Evolutionary conservation across 2,797 vertebrate genomes (phyloP).

Genomic region (Coilia nasus): DNA sequence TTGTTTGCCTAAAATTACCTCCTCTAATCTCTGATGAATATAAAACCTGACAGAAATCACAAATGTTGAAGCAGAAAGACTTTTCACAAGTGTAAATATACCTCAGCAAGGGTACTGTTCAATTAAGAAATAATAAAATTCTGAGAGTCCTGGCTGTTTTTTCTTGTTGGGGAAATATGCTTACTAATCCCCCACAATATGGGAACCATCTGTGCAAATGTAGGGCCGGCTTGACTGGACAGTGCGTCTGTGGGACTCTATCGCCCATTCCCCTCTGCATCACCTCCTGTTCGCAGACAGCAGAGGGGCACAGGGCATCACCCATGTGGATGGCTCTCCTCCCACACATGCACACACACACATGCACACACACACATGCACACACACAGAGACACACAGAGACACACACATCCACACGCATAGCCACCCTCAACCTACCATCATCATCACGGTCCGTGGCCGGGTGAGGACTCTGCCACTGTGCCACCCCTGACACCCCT

Average conservation of each 20-base stretch:
- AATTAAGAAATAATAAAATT: conserved; percentile 78
- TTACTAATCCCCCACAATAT: conserved; percentile 71
- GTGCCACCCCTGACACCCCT: conserved; percentile 43
- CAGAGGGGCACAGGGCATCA: background rate
- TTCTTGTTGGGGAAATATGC: conserved; percentile 73
- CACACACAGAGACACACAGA: background rate
- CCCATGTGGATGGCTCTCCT: conserved; percentile 47
- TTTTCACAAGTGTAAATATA: conserved; percentile 68
- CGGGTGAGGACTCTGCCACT: conserved; percentile 43
- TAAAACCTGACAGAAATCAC: conserved; percentile 51
- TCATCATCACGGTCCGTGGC: background rate
- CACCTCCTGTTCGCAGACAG: conserved; percentile 53
- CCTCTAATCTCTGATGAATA: conserved; percentile 52
- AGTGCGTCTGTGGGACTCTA: conserved; percentile 50
- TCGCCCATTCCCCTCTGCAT: conserved; percentile 52
- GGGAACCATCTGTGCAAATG: conserved; percentile 81
- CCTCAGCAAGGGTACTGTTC: conserved; percentile 66
- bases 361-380: background rate
- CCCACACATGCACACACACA: background rate
- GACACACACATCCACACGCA: conserved; percentile 19
- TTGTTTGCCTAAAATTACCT: conserved; percentile 51
- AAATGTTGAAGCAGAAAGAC: conserved; percentile 49
- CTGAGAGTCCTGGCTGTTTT: conserved; percentile 65
- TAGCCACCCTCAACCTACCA: background rate
- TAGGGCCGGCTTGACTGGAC: conserved; percentile 53